phyloP scores from a whole-genome alignment of 2,888 invertebrate genomes.

The Brachypterus glaber region DNA sequence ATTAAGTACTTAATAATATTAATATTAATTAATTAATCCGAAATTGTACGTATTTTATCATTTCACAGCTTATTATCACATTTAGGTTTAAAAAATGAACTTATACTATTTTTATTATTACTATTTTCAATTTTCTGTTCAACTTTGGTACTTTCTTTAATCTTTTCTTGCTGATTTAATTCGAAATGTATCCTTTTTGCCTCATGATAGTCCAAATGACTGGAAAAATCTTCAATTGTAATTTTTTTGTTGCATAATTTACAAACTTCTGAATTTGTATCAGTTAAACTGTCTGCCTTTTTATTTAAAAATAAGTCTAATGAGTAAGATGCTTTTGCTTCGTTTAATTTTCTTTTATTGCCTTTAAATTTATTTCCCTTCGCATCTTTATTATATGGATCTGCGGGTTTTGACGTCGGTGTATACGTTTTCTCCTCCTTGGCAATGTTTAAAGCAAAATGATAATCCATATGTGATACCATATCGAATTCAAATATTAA shows the following conservation, averaged over 20 bases:
- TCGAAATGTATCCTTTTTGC: constrained; percentile 66
- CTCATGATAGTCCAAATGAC: constrained; percentile 75
- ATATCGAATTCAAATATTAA: constrained; percentile 51
- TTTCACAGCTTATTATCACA: too few species aligned
- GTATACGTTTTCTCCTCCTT: too few species aligned
- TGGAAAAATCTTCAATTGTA: constrained; percentile 46
- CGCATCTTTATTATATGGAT: too few species aligned
- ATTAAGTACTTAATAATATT: too few species aligned
- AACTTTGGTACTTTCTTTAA: too few species aligned
- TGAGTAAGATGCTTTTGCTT: constrained; percentile 8
- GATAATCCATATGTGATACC: constrained; percentile 73
- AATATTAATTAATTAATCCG: too few species aligned
- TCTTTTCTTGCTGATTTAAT: too few species aligned
- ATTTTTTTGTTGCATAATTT: constrained; percentile 56
- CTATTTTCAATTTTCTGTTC: too few species aligned
- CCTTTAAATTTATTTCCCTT: constrained; percentile 6
- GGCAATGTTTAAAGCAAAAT: constrained; percentile 53
- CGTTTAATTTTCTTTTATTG: constrained; percentile 10
- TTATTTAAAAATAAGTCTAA: constrained; percentile 27
- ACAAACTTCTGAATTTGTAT: constrained; percentile 41
- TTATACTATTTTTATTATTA: too few species aligned
- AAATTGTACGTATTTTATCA: too few species aligned
- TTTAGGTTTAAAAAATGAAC: too few species aligned
- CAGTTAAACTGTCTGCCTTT: constrained; percentile 17
- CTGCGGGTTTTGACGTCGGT: too few species aligned